Conservation (phyloP, 2,888 invertebrate genomes). For the Nomada flava region DNA sequence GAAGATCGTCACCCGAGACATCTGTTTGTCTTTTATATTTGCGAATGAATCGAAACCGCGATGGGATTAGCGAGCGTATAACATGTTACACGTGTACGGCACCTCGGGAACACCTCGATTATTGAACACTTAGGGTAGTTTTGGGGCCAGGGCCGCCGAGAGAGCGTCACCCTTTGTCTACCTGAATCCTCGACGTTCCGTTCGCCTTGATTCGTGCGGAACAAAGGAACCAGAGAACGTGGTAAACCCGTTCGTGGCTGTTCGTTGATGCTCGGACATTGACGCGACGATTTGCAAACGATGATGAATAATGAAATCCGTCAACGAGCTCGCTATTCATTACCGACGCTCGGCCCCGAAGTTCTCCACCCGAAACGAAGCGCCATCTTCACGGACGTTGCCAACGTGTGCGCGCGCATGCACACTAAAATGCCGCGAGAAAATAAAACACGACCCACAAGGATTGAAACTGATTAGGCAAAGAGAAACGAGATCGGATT, state of each 20-base stretch:
- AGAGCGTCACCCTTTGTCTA: constrained; percentile 53
- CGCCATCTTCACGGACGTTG: constrained; percentile 35
- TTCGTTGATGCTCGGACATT: constrained; percentile 21
- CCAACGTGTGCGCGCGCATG: constrained; percentile 24
- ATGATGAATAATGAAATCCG: constrained; percentile 2
- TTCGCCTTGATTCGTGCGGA: constrained; percentile 33
- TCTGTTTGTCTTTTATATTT: background rate
- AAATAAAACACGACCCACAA: constrained; percentile 22
- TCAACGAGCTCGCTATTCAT: constrained; percentile 13
- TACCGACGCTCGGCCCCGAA: constrained; percentile 2
- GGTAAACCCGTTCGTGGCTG: background rate
- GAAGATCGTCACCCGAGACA: constrained; percentile 47
- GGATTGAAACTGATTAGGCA: constrained; percentile 4
- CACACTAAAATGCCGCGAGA: constrained; percentile 46
- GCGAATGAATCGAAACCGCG: constrained; percentile 18
- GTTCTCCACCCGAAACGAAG: constrained; percentile 44
- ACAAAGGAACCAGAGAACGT: constrained; percentile 25
- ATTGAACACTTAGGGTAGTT: constrained; percentile 83
- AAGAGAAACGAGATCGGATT: constrained; percentile 37
- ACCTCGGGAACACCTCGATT: constrained; percentile 78
- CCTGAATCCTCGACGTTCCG: constrained; percentile 35
- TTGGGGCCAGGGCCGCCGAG: constrained; percentile 77
- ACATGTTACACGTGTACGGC: constrained; percentile 75
- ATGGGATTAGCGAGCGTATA: constrained; percentile 64
- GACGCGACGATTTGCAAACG: constrained; percentile 17